These are phyloP conservation scores for Ovis canadensis DNA, from an alignment of 2,113 vertebrate species.

Conservation along the genomic window DNA sequence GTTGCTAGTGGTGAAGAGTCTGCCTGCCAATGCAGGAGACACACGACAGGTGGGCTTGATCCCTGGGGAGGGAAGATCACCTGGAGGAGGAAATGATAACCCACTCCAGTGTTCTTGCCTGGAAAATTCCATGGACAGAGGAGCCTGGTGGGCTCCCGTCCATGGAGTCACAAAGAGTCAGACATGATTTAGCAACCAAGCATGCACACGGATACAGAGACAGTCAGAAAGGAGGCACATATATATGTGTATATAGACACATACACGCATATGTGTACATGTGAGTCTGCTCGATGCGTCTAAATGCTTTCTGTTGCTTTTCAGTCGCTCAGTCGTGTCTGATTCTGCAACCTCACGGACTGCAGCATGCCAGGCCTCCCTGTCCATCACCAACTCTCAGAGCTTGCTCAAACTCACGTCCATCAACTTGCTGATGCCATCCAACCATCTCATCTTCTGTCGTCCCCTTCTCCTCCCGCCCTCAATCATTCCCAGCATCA, in stretches of 20 bases:
- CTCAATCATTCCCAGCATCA: fast-evolving
- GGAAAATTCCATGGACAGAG: not conserved
- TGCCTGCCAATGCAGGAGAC: not conserved
- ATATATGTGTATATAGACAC: fast-evolving
- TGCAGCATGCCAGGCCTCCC: not conserved
- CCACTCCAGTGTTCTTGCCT: not conserved
- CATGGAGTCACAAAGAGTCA: not conserved
- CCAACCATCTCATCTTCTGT: not conserved
- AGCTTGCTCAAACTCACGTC: not conserved
- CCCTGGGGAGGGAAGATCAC: not conserved
- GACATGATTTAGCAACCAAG: not conserved
- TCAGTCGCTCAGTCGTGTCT: fast-evolving
- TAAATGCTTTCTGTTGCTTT: not conserved
- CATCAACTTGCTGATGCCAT: not conserved
- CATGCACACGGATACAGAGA: not conserved
- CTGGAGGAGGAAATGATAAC: not conserved
- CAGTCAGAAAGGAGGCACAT: not conserved
- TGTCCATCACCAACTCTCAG: not conserved
- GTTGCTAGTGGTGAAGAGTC: not conserved
- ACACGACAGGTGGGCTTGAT: not conserved
- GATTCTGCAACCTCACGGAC: not conserved
- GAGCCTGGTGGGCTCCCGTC: not conserved
- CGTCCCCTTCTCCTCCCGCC: fast-evolving
- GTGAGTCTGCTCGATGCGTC: not conserved
- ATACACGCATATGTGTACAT: not conserved